A percentile compares a stretch with the other conserved stretches of the same genome.
Conservation (phyloP, 2,888 invertebrate genomes). For the Noctua comes region DNA sequence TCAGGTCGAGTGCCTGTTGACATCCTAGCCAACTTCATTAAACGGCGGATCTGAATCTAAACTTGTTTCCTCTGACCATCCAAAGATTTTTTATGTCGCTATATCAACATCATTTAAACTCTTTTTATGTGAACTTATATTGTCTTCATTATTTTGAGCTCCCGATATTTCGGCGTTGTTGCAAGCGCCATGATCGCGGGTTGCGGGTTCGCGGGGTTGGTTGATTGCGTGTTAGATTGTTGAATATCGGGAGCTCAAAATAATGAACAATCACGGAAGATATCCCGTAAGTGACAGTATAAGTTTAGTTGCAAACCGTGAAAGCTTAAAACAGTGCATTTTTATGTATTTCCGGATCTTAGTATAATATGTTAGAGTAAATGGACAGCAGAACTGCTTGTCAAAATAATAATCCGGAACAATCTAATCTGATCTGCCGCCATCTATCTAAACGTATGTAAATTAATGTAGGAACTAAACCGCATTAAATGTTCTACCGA, state of each 20-base stretch:
- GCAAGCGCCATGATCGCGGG: too few relatives aligned
- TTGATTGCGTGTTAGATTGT: too few relatives aligned
- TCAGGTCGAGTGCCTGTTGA: conserved; percentile 46
- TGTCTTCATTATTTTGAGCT: too few relatives aligned
- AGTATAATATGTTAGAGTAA: not conserved
- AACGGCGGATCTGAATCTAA: conserved; percentile 24
- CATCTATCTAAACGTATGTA: conserved; percentile 13
- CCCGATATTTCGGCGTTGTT: too few relatives aligned
- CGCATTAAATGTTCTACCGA: conserved; percentile 1
- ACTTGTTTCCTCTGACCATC: conserved; percentile 8
- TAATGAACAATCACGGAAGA: too few relatives aligned
- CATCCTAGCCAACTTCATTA: conserved; percentile 30
- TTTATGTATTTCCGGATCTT: not conserved
- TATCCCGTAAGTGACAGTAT: too few relatives aligned
- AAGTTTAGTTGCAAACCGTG: too few relatives aligned
- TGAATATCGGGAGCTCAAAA: too few relatives aligned
- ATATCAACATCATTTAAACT: not conserved
- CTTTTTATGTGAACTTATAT: too few relatives aligned
- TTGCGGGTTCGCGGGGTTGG: too few relatives aligned
- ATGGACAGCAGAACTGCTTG: not conserved
- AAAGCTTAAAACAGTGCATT: too few relatives aligned
- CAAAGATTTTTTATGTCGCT: not conserved
- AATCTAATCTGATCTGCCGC: conserved; percentile 18
- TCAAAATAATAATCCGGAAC: conserved; percentile 26
- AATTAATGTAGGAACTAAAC: conserved; percentile 26